Base-by-base conservation (phyloP, 2,113 vertebrate genomes). In the Regulus satrapa region DNA sequence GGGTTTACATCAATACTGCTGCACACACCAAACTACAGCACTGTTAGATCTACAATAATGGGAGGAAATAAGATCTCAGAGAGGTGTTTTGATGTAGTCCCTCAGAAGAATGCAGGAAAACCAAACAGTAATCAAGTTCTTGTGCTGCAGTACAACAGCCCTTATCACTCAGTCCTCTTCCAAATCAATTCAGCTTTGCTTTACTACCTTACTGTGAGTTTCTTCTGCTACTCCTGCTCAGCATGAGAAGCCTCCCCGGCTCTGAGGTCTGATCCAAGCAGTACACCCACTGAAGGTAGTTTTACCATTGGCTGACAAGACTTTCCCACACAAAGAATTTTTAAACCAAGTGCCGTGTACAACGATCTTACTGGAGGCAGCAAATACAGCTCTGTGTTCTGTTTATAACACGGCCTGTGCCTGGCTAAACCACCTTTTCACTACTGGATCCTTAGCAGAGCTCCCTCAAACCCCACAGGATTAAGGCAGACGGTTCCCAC, bases 1-100 rank as follows among this genome's bases (percentile, higher is more conserved):
- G 62, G 36, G 25, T 41, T 92, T 72, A 68, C 31, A 31, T 8
- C 15, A 59, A 15, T 4, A 51, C 4, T 0, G 0, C 74, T 25
- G 62, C 58, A 66, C 64, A 61, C 58, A 72, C 28, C 45, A 43
- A 80, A 29, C 45, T 29, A 18, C 46, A 66, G 4, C 12, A 64
- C 45, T 6, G 3, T 69, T 41, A 54, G 25, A 49, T 34, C 69
- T 69, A 45, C 26, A 31, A 21, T 2, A 56, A 45, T 13, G 38
- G 59, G n/a, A 46, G 68, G 68, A 91, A 92, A 38, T 29, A 34
- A 49, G 28, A 56, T 45, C 59, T 41, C 7, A 16, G 41, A 56
- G 43, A 86, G 29, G 8, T 14, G 5, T 14, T 80, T 76, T 69
- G 51, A 85, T 88, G 38, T 23, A 64, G 41, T 32, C 21, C 41